phyloP scores from a whole-genome alignment of 2,888 invertebrate genomes.

The Colletes collaris region DNA sequence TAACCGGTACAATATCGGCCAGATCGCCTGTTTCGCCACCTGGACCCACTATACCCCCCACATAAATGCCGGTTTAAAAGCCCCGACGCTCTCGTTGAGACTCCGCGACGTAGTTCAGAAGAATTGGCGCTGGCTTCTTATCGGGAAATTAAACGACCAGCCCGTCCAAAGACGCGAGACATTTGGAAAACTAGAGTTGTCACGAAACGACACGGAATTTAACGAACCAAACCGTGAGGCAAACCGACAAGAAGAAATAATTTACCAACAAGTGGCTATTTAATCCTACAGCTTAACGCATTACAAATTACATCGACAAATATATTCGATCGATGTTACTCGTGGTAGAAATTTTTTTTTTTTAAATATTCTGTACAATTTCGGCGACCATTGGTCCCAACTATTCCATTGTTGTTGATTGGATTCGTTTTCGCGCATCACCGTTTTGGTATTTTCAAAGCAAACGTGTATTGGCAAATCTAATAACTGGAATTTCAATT shows the following conservation, averaged over 20 bases:
- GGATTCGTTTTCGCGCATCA: not conserved
- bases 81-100: conserved; percentile 2
- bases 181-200: too few relatives aligned
- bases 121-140: conserved; percentile 2
- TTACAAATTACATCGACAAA: too few relatives aligned
- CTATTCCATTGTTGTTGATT: too few relatives aligned
- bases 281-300: too few relatives aligned
- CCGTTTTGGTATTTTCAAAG: not conserved
- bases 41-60: conserved; percentile 8
- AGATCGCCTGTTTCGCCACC: conserved; percentile 31
- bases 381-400: not conserved
- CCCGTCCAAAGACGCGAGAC: too few relatives aligned
- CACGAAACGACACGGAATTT: too few relatives aligned
- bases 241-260: too few relatives aligned
- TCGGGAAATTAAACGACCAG: conserved; percentile 2
- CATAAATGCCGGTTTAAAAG: conserved; percentile 29
- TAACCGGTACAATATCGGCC: conserved; percentile 52
- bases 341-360: too few relatives aligned
- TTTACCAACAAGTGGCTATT: too few relatives aligned
- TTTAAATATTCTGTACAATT: not conserved
- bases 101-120: not conserved
- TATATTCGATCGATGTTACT: too few relatives aligned
- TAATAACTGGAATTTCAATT: not conserved
- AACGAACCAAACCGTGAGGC: too few relatives aligned
- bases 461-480: not conserved